Evolutionary conservation across 2,797 vertebrate genomes (phyloP), one percentile per base, ranked within the genome.

Genomic region (Taenioides sp.): DNA sequence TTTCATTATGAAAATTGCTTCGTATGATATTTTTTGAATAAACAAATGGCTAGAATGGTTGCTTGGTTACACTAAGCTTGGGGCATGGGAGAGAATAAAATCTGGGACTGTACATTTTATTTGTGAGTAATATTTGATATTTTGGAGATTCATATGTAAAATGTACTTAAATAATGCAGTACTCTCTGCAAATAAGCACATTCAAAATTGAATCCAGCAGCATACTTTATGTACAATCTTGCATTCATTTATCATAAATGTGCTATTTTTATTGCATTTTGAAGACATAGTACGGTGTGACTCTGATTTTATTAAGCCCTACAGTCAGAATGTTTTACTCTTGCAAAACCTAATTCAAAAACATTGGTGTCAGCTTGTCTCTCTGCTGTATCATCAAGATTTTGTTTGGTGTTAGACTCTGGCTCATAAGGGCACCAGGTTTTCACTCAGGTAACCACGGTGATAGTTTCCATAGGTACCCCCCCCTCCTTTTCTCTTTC

Each of bases 381-480:
- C 49, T 74, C 60, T 77, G 79, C 77, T 83, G 75, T 69, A 79
- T 84, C 70, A 58, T 78, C 79, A 77, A 67, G 80, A 84, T 88
- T 73, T 69, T 83, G 75, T 88, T 87, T 81, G 64, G 71, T 80
- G 71, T 83, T 50, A 62, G 74, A 27, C 70, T 14, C 65, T 80
- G 82, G 34, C 11, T 85, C 64, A 72, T 72, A 79, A 76, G 69
- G 74, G 79, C 83, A 81, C 69, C 70, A 75, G 78, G 70, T 78
- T 83, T 82, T 73, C 83, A 78, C 78, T 64, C 72, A 57, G 68
- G 88, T 91, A 85, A 81, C 90, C 87, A 90, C 84, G 82, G 74
- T 70, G 73, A 84, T 84, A 1, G 87, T 90, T 86, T 86, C 86
- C 87, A 83, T 86, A 85, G 88, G 79, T 58, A 86, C 70, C n/a